Conservation (phyloP, 2,797 vertebrate genomes). For the Taeniopygia guttata region DNA sequence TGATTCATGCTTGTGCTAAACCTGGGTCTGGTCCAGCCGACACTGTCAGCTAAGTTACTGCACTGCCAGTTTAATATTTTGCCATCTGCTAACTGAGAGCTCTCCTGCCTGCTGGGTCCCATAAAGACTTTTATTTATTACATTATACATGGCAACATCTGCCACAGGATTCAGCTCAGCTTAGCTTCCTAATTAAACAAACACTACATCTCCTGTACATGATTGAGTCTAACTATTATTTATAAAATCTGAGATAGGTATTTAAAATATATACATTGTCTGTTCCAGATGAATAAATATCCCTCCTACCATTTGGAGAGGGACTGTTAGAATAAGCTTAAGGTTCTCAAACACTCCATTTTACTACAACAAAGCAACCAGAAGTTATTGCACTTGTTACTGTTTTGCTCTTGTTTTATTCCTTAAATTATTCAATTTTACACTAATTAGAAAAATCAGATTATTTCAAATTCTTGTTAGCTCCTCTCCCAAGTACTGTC, state of each 20-base stretch:
- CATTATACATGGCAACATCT: conserved; percentile 79
- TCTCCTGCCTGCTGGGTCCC: conserved; percentile 75
- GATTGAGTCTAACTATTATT: not conserved
- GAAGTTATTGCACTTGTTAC: not conserved
- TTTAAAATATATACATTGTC: not conserved
- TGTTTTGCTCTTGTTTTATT: not conserved
- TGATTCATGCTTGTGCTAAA: conserved; percentile 58
- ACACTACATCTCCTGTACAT: conserved; percentile 47
- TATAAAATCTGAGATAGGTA: not conserved
- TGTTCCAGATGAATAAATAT: not conserved
- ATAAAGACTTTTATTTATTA: conserved; percentile 82
- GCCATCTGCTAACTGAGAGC: conserved; percentile 79
- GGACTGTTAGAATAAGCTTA: not conserved
- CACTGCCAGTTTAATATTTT: conserved; percentile 76
- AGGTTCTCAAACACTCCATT: not conserved
- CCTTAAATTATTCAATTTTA: not conserved
- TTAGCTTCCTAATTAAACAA: conserved; percentile 76
- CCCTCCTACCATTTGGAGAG: not conserved
- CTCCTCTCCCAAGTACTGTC: not conserved
- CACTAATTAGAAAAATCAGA: not conserved
- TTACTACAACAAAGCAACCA: not conserved
- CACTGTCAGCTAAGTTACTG: conserved; percentile 65
- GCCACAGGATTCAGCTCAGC: conserved; percentile 67
- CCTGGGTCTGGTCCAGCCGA: conserved; percentile 68
- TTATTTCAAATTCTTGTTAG: not conserved